Evolutionary conservation across 2,888 invertebrate species (phyloP).

Genomic region (Lamellibrachia columna): DNA sequence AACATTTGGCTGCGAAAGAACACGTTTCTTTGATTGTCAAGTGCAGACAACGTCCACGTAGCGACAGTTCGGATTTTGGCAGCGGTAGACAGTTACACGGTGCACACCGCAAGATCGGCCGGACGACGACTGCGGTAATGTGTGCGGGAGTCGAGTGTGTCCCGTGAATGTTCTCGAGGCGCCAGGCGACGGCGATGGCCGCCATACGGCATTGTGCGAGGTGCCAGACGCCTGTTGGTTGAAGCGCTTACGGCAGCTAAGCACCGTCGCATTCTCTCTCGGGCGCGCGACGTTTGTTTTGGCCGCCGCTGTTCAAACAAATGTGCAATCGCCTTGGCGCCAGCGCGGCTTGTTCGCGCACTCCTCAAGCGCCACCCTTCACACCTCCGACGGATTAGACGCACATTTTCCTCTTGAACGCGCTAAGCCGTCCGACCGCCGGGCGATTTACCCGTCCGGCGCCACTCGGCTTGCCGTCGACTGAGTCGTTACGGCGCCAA

Average conservation of each 20-base stretch:
- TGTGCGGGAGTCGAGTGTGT: not conserved
- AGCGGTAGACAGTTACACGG: not conserved
- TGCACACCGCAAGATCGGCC: not conserved
- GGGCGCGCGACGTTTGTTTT: not conserved
- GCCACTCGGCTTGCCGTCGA: not conserved
- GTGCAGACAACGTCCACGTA: not conserved
- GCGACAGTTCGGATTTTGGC: not conserved
- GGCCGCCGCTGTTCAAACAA: constrained; percentile 6
- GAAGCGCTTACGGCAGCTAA: not conserved
- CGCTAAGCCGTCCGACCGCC: not conserved
- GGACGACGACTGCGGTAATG: not conserved
- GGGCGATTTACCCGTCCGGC: not conserved
- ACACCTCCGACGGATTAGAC: not conserved
- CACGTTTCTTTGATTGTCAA: not conserved
- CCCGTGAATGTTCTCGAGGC: constrained; percentile 11
- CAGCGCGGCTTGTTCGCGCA: constrained; percentile 17
- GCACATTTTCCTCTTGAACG: constrained; percentile 6
- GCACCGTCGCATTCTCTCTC: not conserved
- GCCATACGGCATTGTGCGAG: constrained; percentile 5
- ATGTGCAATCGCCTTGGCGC: constrained; percentile 20
- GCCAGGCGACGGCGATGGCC: not conserved
- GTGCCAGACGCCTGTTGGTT: constrained; percentile 16
- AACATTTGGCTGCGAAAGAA: not conserved
- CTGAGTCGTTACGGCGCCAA: not conserved
- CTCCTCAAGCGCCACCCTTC: not conserved